Base-by-base conservation (phyloP, 2,797 vertebrate genomes). In the Balearica regulorum region DNA sequence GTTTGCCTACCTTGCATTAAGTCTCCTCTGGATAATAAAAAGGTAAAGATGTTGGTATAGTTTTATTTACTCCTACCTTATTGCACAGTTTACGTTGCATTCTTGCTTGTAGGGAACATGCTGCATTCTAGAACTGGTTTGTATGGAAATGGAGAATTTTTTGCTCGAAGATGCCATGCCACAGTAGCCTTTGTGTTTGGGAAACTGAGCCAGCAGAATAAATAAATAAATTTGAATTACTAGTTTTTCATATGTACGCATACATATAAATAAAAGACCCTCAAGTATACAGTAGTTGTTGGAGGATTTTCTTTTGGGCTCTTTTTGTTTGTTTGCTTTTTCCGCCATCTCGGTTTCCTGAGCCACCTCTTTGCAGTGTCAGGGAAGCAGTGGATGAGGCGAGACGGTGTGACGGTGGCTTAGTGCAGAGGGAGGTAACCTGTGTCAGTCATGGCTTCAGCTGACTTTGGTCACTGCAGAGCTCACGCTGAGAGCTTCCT, bases 1-100 rank as follows among this genome's bases (percentile, higher is more conserved):
- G 0, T 21, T 99, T 68, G 97, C 97, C 53, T 99, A 98, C 97
- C 98, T 99, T 71, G 97, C 98, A 9, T 96, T 99, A 91, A 99
- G 99, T 91, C 98, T 99, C 35, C 39, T 99, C 71, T 99, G 99
- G 99, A 99, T 99, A 58, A 98, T 99, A 76, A 99, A 98, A 98
- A 99, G 99, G 99, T 99, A 97, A 97, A 87, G 13, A 13, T 53
- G 6, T 14, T 83, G 64, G 3, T 87, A 17, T 22, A 21, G 12
- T 93, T 69, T 72, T 48, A 19, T 73, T 96, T 83, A 53, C 43
- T 78, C 48, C 70, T 77, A 43, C 6, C 33, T 72, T 39, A 0
- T 66, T 90, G 69, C 43, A 68, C 26, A 58, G 29, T 54, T 89
- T 54, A 60, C 3, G 3, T 48, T 83, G 13, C 26, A 11, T 81